phyloP scores from a whole-genome alignment of 2,888 invertebrate genomes.

The Zhuqinia jingwanae region DNA sequence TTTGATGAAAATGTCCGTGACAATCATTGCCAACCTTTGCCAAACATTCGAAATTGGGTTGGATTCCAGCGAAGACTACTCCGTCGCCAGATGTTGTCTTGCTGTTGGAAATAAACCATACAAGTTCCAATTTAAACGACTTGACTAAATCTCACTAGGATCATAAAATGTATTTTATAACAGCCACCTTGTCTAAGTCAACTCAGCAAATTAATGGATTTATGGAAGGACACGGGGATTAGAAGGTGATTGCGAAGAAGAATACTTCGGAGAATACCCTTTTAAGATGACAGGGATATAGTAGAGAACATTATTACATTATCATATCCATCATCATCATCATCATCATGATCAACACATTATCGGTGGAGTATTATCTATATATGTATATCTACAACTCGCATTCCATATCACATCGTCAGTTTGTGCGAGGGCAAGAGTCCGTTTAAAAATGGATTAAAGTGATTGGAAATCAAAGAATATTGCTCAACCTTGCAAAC shows the following conservation, averaged over 20 bases:
- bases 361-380: no score
- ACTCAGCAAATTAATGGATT: not conserved
- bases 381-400: conserved; percentile 3
- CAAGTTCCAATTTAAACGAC: conserved; percentile 82
- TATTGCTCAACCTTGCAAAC: conserved; percentile 45
- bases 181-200: conserved; percentile 9
- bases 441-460: not conserved
- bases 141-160: conserved; percentile 28
- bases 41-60: conserved; percentile 86
- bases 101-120: conserved; percentile 83
- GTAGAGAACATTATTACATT: not conserved
- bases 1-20: conserved; percentile 87
- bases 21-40: conserved; percentile 84
- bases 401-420: not conserved
- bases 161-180: not conserved
- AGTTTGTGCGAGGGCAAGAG: not conserved
- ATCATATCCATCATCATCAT: not conserved
- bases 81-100: conserved; percentile 83
- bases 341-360: not conserved
- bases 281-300: no score
- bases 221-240: not conserved
- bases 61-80: conserved; percentile 83
- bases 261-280: no score
- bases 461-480: not conserved
- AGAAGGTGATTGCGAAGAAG: conserved; percentile 10